These are phyloP conservation scores for Amphimallon solstitiale DNA, from an alignment of 2,888 invertebrate species.

Conservation along the genomic window DNA sequence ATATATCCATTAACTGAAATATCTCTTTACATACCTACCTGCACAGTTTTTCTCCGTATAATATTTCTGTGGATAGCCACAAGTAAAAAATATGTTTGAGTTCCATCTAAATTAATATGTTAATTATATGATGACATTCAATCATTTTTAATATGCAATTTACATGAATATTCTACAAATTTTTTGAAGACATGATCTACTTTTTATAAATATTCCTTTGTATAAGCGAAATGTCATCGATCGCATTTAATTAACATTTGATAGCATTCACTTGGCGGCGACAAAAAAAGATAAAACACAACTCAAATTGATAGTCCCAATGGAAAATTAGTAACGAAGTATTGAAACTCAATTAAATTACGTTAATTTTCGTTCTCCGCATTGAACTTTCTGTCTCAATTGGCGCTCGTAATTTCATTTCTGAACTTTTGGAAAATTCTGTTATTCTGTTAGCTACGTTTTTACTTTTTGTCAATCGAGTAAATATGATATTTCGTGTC, in stretches of 20 bases:
- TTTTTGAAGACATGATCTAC: no score
- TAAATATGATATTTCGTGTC: neutral
- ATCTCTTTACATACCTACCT: no score
- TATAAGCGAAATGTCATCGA: neutral
- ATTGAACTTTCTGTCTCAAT: neutral
- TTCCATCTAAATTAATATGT: no score
- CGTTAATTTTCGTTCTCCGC: neutral
- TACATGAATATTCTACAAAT: no score
- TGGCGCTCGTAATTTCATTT: neutral
- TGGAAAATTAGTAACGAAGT: constrained; percentile 16
- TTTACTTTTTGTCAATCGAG: neutral
- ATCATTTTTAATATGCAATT: no score
- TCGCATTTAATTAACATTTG: neutral
- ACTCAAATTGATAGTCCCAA: neutral
- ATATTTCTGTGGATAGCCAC: no score
- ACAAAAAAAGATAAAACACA: neutral
- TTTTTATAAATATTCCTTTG: no score
- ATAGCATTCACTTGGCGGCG: neutral
- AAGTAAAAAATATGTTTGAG: no score
- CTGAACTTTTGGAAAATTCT: neutral
- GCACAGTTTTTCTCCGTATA: no score
- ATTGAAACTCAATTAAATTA: constrained; percentile 3
- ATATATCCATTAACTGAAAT: no score
- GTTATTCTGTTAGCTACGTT: neutral
- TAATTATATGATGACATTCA: no score